These are phyloP conservation scores for Hydrochoerus hydrochaeris DNA, from an alignment of 2,113 vertebrate genomes.

Conservation along the genomic window DNA sequence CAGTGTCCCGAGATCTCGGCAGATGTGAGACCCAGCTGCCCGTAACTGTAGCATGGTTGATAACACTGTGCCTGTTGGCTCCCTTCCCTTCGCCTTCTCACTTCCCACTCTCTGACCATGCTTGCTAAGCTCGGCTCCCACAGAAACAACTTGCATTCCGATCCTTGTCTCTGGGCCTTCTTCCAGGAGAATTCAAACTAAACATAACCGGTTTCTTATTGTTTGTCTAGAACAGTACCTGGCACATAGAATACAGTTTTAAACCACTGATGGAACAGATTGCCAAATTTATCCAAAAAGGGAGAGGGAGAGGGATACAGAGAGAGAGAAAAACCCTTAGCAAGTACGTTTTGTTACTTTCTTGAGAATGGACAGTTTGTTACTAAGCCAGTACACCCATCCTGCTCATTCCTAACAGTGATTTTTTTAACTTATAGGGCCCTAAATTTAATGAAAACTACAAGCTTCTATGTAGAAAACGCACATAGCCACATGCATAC, in stretches of 20 bases:
- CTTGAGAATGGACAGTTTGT: background rate
- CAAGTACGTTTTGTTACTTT: background rate
- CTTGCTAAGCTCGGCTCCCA: background rate
- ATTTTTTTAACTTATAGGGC: background rate
- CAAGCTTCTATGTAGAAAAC: background rate
- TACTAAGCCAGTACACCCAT: background rate
- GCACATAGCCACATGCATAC: background rate
- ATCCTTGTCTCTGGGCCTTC: background rate
- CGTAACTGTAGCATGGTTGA: background rate
- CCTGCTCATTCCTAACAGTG: background rate
- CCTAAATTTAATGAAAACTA: background rate
- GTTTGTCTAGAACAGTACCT: background rate
- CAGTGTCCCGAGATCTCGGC: background rate
- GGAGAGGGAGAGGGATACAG: background rate
- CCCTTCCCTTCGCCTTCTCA: background rate
- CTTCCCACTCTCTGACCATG: background rate
- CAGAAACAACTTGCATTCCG: background rate
- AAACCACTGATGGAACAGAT: background rate
- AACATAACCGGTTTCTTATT: background rate
- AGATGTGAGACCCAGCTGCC: background rate
- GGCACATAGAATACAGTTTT: too few species aligned
- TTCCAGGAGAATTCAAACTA: background rate
- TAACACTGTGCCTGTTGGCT: background rate
- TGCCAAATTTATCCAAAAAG: background rate
- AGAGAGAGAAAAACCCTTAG: background rate